Conservation (phyloP, 1,140 invertebrate genomes). For the Drosophila parabipectinata region DNA sequence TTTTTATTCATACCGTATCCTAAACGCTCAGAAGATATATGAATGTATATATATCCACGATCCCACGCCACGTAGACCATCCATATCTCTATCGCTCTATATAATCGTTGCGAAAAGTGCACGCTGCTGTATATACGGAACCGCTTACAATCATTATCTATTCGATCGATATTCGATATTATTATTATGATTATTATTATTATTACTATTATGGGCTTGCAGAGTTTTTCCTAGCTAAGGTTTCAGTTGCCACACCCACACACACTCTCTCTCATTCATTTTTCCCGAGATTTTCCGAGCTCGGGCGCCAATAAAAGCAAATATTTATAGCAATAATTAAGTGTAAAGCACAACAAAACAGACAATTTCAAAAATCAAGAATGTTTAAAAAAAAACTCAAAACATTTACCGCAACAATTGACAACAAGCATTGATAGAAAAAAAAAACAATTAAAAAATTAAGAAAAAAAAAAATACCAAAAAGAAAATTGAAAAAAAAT, state of each 20-base stretch:
- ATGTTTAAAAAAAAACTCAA: conserved; percentile 18
- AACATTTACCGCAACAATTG: conserved; percentile 68
- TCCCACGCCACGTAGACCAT: conserved; percentile 19
- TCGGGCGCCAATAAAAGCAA: conserved; percentile 52
- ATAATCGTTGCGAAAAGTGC: conserved; percentile 41
- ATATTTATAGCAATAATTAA: conserved; percentile 72
- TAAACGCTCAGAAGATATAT: conserved; percentile 32
- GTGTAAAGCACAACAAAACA: conserved; percentile 49
- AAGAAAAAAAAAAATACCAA: conserved; percentile 8
- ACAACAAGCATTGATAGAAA: conserved; percentile 67
- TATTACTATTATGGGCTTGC: conserved; percentile 28
- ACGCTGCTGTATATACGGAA: conserved; percentile 61
- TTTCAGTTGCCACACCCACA: conserved; percentile 60
- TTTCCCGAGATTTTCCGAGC: conserved; percentile 19
- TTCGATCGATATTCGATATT: conserved; percentile 41
- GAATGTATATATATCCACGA: conserved; percentile 3
- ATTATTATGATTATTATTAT: conserved; percentile 6
- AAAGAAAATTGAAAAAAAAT: not conserved
- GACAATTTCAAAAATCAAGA: conserved; percentile 4
- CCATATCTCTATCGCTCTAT: conserved; percentile 33
- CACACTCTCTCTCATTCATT: conserved; percentile 26
- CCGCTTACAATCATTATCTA: conserved; percentile 67
- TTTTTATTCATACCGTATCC: conserved; percentile 10
- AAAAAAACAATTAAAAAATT: conserved; percentile 36
- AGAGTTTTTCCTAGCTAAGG: conserved; percentile 74